Evolutionary conservation across 2,888 invertebrate genomes (phyloP).

Genomic region (Limnephilus lunatus): DNA sequence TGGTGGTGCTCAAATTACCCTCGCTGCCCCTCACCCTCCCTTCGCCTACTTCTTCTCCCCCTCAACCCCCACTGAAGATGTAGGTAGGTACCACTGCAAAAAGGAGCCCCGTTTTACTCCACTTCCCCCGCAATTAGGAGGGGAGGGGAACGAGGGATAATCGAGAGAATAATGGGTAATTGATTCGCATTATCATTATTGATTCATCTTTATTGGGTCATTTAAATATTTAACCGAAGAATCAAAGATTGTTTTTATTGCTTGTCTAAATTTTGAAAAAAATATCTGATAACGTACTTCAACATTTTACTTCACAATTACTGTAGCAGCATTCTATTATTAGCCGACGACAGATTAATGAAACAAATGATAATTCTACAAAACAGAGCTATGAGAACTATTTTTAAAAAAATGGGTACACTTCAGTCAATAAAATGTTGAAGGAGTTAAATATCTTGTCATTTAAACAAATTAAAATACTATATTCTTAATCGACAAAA

Average conservation of each 20-base stretch:
- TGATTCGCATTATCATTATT: constrained; percentile 51
- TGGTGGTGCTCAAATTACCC: constrained; percentile 61
- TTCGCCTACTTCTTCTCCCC: not conserved
- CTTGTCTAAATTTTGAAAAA: not conserved
- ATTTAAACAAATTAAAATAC: no score
- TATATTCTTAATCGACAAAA: no score
- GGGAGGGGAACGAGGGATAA: constrained; percentile 2
- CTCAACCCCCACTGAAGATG: not conserved
- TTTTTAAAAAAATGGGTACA: no score
- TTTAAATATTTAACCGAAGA: constrained; percentile 2
- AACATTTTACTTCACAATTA: no score
- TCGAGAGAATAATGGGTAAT: constrained; percentile 51
- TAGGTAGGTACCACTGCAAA: not conserved
- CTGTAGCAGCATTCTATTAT: no score
- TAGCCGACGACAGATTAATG: no score
- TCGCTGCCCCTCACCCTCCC: constrained; percentile 32
- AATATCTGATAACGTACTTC: no score
- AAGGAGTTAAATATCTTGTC: no score
- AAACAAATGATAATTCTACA: no score
- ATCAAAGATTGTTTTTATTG: not conserved
- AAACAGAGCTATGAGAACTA: no score
- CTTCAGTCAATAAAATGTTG: no score
- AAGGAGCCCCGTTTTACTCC: constrained; percentile 22
- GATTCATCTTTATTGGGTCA: constrained; percentile 32
- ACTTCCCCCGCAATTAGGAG: not conserved